Evolutionary conservation across 2,888 invertebrate species (phyloP).

Genomic region (Caenorhabditis angaria): DNA sequence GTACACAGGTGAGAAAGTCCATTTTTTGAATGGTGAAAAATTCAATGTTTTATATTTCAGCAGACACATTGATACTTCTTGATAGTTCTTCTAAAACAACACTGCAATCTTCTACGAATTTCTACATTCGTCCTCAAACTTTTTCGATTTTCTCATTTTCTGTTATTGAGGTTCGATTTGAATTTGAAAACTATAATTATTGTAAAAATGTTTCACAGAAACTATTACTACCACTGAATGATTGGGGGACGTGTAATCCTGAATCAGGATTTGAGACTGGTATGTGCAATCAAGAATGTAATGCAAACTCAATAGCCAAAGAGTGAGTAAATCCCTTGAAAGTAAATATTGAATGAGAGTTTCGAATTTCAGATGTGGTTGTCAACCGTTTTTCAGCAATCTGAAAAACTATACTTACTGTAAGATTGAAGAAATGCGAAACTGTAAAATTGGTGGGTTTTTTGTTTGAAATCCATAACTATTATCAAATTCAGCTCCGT

Average conservation of each 20-base stretch:
- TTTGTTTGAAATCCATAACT: background rate
- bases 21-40: background rate
- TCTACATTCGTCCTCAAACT: constrained; percentile 11
- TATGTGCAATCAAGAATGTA: constrained; percentile 18
- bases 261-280: background rate
- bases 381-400: constrained; percentile 30
- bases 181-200: background rate
- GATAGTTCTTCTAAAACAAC: constrained; percentile 11
- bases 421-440: constrained; percentile 12
- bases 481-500: background rate
- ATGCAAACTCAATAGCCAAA: background rate
- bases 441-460: constrained; percentile 6
- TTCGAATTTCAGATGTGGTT: constrained; percentile 27
- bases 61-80: constrained; percentile 11
- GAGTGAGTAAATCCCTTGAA: background rate
- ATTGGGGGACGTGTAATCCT: constrained; percentile 43
- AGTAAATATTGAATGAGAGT: background rate
- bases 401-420: constrained; percentile 3
- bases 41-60: constrained; percentile 11
- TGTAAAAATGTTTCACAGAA: constrained; percentile 21
- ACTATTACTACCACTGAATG: constrained; percentile 17
- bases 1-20: constrained; percentile 14
- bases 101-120: background rate
- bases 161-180: constrained; percentile 34
- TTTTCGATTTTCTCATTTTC: constrained; percentile 14